Percentiles rank a stretch among this genome's conserved stretches.
Evolutionary conservation across 2,888 invertebrate species (phyloP).

Genomic region (Pollenia labialis): DNA sequence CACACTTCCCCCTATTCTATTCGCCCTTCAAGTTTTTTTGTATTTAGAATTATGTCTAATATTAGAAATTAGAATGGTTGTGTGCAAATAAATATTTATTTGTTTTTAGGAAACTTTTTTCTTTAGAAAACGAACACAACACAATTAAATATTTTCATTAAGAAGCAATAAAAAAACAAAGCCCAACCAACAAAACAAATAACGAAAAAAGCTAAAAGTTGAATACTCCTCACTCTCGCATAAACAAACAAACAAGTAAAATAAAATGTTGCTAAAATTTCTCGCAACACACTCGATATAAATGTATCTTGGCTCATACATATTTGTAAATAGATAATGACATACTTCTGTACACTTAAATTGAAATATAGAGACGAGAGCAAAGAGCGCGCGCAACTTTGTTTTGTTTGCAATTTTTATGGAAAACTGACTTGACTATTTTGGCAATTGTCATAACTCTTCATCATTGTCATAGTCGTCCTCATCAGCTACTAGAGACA

Average conservation of each 20-base stretch:
- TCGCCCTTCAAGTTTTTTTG: background rate
- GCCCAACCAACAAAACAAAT: conserved; percentile 21
- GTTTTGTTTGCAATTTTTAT: background rate
- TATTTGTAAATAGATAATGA: too few species aligned
- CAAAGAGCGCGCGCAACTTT: background rate
- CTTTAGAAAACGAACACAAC: background rate
- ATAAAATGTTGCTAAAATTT: conserved; percentile 27
- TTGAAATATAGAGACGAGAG: background rate
- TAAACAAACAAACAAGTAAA: background rate
- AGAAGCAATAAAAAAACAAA: conserved; percentile 12
- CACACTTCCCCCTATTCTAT: too few species aligned
- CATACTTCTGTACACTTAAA: too few species aligned
- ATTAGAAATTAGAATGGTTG: conserved; percentile 19
- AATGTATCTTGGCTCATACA: background rate
- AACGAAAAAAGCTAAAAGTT: conserved; percentile 25
- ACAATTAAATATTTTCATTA: conserved; percentile 9
- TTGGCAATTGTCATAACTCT: background rate
- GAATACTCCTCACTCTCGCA: conserved; percentile 4
- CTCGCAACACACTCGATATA: conserved; percentile 2
- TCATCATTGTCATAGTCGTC: conserved; percentile 1
- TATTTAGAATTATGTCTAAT: background rate
- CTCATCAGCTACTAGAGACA: background rate
- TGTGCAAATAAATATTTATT: conserved; percentile 24
- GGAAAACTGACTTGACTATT: background rate
- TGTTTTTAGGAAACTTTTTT: background rate